Conservation (phyloP, 2,797 vertebrate genomes). For the Xiphophorus birchmanni region DNA sequence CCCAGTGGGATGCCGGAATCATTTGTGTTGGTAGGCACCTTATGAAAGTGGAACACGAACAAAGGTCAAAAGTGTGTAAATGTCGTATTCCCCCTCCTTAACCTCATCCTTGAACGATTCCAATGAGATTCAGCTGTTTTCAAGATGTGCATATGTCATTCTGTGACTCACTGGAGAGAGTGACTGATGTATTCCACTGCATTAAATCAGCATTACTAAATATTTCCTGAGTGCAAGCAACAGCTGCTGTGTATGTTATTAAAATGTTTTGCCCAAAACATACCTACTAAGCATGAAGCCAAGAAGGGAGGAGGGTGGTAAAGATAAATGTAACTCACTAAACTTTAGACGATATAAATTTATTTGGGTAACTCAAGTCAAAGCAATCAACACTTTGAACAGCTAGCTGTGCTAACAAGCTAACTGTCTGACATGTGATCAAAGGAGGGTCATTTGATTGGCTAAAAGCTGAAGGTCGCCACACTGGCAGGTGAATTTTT, state of each 20-base stretch:
- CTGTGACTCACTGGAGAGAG: not conserved
- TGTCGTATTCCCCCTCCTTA: not conserved
- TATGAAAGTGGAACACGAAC: conserved; percentile 19
- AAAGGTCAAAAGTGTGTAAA: conserved; percentile 17
- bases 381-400: no score
- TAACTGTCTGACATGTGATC: no score
- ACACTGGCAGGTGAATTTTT: no score
- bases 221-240: not conserved
- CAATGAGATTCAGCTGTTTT: conserved; percentile 10
- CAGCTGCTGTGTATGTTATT: conserved; percentile 3
- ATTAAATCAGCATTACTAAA: not conserved
- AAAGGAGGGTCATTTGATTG: no score
- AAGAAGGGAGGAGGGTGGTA: not conserved
- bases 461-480: no score
- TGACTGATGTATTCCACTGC: not conserved
- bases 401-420: no score
- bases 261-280: not conserved
- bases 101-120: conserved; percentile 13
- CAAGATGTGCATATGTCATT: not conserved
- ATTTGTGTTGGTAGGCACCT: conserved; percentile 20
- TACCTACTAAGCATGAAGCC: not conserved
- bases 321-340: not conserved
- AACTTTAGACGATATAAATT: not conserved
- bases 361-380: not conserved
- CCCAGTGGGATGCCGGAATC: conserved; percentile 14